These are phyloP conservation scores for Argynnis bischoffii DNA, from an alignment of 2,888 invertebrate genomes.

Conservation along the genomic window DNA sequence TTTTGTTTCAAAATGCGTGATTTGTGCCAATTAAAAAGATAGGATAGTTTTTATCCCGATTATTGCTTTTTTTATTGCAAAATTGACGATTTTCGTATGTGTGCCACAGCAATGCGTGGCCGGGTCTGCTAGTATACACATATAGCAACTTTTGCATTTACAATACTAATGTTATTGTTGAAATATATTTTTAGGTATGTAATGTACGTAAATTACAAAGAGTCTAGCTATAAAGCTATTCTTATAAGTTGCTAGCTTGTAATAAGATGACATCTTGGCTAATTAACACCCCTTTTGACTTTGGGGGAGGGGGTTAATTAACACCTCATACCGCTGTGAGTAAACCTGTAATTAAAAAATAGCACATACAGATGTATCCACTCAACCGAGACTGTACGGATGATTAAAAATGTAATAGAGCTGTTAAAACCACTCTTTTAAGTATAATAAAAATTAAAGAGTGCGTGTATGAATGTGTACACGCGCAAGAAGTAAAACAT, in stretches of 20 bases:
- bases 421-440: conserved; percentile 40
- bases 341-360: conserved; percentile 53
- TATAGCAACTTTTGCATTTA: no score
- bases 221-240: not conserved
- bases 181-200: no score
- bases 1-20: no score
- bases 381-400: conserved; percentile 41
- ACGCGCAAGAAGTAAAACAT: no score
- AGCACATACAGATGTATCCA: conserved; percentile 47
- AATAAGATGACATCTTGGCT: conserved; percentile 11
- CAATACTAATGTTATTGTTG: no score
- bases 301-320: conserved; percentile 6
- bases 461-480: no score
- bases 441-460: not conserved
- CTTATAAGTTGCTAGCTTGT: not conserved
- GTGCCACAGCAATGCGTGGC: no score
- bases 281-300: conserved; percentile 5
- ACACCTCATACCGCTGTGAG: conserved; percentile 1
- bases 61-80: no score
- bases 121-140: no score
- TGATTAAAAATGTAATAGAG: conserved; percentile 54
- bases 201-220: not conserved
- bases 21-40: no score
- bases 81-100: no score
- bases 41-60: no score